phyloP scores from a whole-genome alignment of 2,888 invertebrate species.

The Nudaria mundana region DNA sequence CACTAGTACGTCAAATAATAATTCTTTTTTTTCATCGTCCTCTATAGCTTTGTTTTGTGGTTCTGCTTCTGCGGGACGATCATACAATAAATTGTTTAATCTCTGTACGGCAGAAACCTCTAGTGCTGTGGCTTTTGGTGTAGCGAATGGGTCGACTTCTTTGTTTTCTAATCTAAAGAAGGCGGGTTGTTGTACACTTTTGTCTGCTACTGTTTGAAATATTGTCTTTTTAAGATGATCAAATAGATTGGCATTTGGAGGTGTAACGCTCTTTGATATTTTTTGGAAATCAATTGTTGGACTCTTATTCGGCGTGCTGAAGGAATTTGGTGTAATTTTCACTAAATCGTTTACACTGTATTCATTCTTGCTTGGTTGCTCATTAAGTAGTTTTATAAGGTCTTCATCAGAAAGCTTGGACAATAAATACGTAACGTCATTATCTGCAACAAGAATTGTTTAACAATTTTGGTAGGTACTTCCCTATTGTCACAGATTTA shows the following conservation, averaged over 20 bases:
- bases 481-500: no score
- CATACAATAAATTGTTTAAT: constrained; percentile 54
- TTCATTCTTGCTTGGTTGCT: constrained; percentile 52
- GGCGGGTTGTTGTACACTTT: constrained; percentile 33
- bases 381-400: constrained; percentile 55
- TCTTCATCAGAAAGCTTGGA: constrained; percentile 66
- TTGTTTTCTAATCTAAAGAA: constrained; percentile 59
- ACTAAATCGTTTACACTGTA: constrained; percentile 57
- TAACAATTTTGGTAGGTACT: no score
- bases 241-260: constrained; percentile 13
- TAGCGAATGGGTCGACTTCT: constrained; percentile 45
- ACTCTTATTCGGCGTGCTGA: constrained; percentile 13
- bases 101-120: constrained; percentile 57
- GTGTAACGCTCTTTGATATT: constrained; percentile 8
- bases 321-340: constrained; percentile 39
- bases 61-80: constrained; percentile 34
- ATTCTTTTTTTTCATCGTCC: constrained; percentile 57
- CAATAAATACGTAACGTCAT: constrained; percentile 57
- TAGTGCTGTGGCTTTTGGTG: constrained; percentile 37
- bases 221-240: constrained; percentile 25
- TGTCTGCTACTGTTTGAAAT: constrained; percentile 26
- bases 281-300: constrained; percentile 7
- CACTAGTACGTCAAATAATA: constrained; percentile 65
- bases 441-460: constrained; percentile 45
- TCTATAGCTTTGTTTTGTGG: constrained; percentile 36